phyloP scores from a whole-genome alignment of 2,888 invertebrate species.

The Lepeophtheirus nordmannii region DNA sequence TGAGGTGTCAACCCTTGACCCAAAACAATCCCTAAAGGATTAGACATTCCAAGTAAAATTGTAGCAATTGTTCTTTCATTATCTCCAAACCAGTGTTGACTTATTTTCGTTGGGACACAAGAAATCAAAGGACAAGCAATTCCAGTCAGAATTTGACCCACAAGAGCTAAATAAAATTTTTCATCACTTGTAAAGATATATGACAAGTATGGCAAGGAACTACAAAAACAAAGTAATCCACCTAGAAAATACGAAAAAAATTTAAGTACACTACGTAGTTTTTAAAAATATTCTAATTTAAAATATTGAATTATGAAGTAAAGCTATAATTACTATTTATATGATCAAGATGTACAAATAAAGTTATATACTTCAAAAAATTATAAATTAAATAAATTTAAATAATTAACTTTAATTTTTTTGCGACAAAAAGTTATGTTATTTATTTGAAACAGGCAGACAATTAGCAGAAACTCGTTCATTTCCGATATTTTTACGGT shows the following conservation, averaged over 20 bases:
- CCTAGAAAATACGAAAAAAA: not conserved
- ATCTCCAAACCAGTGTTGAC: slow-evolving; percentile 21
- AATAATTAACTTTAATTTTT: no score
- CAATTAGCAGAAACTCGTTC: no score
- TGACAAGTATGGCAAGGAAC: slow-evolving; percentile 8
- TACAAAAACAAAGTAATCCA: slow-evolving; percentile 13
- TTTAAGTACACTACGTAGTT: no score
- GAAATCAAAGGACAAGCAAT: slow-evolving; percentile 24
- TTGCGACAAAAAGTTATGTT: no score
- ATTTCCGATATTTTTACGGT: no score
- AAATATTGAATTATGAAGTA: no score
- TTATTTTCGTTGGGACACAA: slow-evolving; percentile 23
- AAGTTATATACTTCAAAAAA: no score
- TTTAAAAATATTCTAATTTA: no score
- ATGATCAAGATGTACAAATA: no score
- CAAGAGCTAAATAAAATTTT: slow-evolving; percentile 18
- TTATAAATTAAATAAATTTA: no score
- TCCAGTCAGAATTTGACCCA: slow-evolving; percentile 19
- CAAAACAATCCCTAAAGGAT: slow-evolving; percentile 21
- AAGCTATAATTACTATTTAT: no score
- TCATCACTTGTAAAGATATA: slow-evolving; percentile 1
- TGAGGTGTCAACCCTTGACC: slow-evolving; percentile 15
- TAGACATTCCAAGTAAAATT: slow-evolving; percentile 19
- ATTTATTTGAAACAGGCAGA: no score
- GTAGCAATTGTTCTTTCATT: slow-evolving; percentile 21